A percentile compares a stretch with the other conserved stretches of the same genome.
Conservation (phyloP, 2,888 invertebrate genomes). For the Caenorhabditis sp. region DNA sequence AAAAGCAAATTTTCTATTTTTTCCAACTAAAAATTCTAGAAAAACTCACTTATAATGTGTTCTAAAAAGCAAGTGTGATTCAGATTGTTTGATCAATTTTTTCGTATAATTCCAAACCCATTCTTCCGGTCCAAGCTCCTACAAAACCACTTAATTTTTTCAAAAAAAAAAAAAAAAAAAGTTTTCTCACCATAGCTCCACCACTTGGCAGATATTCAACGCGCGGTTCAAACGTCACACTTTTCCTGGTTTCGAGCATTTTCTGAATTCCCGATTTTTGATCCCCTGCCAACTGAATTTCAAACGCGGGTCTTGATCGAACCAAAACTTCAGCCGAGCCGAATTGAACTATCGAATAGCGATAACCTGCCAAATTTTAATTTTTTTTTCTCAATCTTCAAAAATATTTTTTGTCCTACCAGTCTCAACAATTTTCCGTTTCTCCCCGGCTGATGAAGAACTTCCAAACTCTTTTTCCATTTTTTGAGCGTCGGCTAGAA, state of each 20-base stretch:
- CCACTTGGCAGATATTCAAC: constrained; percentile 35
- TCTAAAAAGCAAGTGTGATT: constrained; percentile 23
- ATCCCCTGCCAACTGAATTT: neutral
- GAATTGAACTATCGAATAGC: constrained; percentile 25
- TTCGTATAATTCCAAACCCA: constrained; percentile 39
- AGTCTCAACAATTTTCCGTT: neutral
- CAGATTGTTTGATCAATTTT: constrained; percentile 16
- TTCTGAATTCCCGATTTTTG: neutral
- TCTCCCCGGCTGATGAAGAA: neutral
- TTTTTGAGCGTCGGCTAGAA: constrained; percentile 1
- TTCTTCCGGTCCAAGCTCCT: constrained; percentile 24
- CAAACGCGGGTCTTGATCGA: constrained; percentile 21
- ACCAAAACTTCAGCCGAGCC: constrained; percentile 14
- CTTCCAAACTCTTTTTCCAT: constrained; percentile 6
- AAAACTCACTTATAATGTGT: constrained; percentile 8
- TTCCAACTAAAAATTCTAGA: no score
- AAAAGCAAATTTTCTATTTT: neutral
- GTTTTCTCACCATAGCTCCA: constrained; percentile 35
- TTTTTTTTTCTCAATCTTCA: no score
- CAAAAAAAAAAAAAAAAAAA: neutral
- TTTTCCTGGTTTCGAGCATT: neutral
- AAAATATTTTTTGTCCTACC: no score
- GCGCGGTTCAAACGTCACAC: constrained; percentile 29
- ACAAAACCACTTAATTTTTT: neutral
- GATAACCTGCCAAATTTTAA: no score